Conservation (phyloP, 2,797 vertebrate genomes). For the Lacerta agilis region DNA sequence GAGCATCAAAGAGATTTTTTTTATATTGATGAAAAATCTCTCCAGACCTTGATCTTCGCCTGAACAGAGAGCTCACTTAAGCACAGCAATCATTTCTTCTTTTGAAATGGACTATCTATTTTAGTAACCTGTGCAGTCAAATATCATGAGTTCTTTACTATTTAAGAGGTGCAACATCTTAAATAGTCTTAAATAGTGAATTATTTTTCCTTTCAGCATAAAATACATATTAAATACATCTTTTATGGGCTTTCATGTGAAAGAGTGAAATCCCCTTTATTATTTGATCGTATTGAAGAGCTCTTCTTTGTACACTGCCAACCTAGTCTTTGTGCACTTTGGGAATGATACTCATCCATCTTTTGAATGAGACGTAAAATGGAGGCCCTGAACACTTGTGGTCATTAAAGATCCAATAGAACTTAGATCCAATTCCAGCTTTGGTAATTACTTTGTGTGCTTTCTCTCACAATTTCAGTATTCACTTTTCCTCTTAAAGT, state of each 20-base stretch:
- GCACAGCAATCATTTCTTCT: constrained; percentile 39
- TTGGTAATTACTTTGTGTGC: constrained; percentile 50
- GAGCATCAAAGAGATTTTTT: constrained; percentile 40
- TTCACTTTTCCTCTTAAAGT: constrained; percentile 17
- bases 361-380: constrained; percentile 55
- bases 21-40: constrained; percentile 41
- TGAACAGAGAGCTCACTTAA: constrained; percentile 51
- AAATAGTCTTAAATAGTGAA: constrained; percentile 1
- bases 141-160: constrained; percentile 49
- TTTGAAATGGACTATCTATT: constrained; percentile 44
- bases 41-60: constrained; percentile 45
- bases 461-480: constrained; percentile 32
- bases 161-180: constrained; percentile 34
- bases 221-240: constrained; percentile 58
- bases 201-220: constrained; percentile 47
- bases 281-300: constrained; percentile 37
- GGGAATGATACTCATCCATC: constrained; percentile 55
- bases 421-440: constrained; percentile 52
- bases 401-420: constrained; percentile 52
- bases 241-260: constrained; percentile 29
- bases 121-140: constrained; percentile 48
- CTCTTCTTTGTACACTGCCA: constrained; percentile 35
- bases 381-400: constrained; percentile 56
- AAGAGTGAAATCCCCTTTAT: constrained; percentile 55
- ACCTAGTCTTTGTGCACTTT: constrained; percentile 43